Evolutionary conservation across 2,113 vertebrate species (phyloP).

Genomic region (Diadophis punctatus): DNA sequence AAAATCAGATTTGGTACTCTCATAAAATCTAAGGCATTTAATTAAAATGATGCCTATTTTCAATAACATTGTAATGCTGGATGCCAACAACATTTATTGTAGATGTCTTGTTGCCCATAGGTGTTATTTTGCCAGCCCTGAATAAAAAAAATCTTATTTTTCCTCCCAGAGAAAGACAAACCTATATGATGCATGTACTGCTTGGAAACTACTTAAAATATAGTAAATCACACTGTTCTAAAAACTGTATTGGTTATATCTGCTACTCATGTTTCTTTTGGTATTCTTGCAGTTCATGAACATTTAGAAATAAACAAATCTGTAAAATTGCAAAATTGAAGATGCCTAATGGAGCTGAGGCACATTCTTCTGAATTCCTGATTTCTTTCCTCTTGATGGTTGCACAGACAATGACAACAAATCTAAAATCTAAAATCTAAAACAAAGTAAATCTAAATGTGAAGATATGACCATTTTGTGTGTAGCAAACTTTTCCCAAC

Average conservation of each 20-base stretch:
- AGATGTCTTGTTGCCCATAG: background rate
- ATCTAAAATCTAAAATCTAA: no score
- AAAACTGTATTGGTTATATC: background rate
- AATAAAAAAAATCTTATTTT: background rate
- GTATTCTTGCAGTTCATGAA: background rate
- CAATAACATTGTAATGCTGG: background rate
- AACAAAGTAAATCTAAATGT: background rate
- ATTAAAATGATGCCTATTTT: background rate
- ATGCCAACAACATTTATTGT: background rate
- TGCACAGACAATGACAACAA: background rate
- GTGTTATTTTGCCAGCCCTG: background rate
- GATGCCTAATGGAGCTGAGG: background rate
- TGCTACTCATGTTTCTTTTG: background rate
- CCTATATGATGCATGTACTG: background rate
- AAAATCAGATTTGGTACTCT: background rate
- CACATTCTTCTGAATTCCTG: background rate
- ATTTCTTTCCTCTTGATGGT: background rate
- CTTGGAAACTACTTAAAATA: background rate
- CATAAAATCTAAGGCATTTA: background rate
- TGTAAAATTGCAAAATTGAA: background rate
- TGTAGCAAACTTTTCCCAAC: background rate
- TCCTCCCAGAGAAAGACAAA: background rate
- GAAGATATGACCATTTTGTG: background rate
- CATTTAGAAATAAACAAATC: background rate
- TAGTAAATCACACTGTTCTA: background rate